Evolutionary conservation across 2,888 invertebrate genomes (phyloP).

Genomic region (Hipparchia sbordonii): DNA sequence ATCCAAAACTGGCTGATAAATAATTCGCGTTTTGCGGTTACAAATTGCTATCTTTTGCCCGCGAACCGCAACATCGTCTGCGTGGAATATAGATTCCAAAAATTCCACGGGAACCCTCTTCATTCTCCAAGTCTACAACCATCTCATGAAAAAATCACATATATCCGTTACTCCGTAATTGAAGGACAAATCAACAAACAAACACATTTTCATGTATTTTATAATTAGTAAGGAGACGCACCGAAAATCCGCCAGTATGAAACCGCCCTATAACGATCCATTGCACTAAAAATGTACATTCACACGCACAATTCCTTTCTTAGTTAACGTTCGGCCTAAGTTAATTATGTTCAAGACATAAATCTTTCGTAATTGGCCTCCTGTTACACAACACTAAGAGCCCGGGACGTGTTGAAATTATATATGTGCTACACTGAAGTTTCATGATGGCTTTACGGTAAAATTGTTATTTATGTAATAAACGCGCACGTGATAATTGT

Average conservation of each 20-base stretch:
- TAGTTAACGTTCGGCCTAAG: conserved; percentile 80
- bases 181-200: too few species aligned
- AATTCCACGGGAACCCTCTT: too few species aligned
- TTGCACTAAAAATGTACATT: conserved; percentile 34
- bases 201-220: too few species aligned
- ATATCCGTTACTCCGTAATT: too few species aligned
- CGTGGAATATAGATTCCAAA: too few species aligned
- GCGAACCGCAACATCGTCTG: too few species aligned
- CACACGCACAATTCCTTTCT: conserved; percentile 69
- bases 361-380: conserved; percentile 84
- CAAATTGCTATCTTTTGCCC: too few species aligned
- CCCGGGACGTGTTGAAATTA: conserved; percentile 80
- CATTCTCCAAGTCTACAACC: too few species aligned
- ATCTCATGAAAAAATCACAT: too few species aligned
- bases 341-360: conserved; percentile 82
- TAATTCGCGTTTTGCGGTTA: too few species aligned
- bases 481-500: conserved; percentile 48
- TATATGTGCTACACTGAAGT: conserved; percentile 76
- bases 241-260: background rate
- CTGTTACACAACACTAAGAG: conserved; percentile 80
- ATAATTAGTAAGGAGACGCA: background rate
- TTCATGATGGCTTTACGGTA: conserved; percentile 57
- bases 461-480: conserved; percentile 54
- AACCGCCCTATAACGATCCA: conserved; percentile 17
- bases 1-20: too few species aligned